phyloP scores from a whole-genome alignment of 2,113 vertebrate genomes.

The Engystomops pustulosus region DNA sequence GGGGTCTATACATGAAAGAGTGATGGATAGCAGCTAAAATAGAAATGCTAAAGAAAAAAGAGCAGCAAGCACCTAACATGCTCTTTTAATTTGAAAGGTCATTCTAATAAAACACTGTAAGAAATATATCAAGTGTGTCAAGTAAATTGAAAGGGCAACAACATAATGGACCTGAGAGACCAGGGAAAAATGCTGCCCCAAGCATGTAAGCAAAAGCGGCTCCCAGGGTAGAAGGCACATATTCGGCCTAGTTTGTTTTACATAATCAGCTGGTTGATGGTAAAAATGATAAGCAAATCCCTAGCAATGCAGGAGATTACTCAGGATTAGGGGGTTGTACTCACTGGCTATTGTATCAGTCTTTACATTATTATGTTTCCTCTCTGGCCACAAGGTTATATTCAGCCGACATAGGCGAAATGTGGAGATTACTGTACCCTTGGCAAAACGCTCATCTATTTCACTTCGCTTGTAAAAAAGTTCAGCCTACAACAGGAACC shows the following conservation, averaged over 20 bases:
- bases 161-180: constrained; percentile 42
- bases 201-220: constrained; percentile 32
- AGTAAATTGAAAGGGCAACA: constrained; percentile 47
- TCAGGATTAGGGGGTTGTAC: constrained; percentile 39
- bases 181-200: constrained; percentile 39
- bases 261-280: constrained; percentile 46
- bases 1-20: neutral
- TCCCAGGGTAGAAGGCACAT: neutral
- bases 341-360: constrained; percentile 37
- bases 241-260: constrained; percentile 47
- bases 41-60: constrained; percentile 26
- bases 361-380: constrained; percentile 50
- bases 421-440: constrained; percentile 25
- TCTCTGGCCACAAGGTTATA: constrained; percentile 45
- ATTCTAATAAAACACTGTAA: constrained; percentile 30
- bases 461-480: constrained; percentile 21
- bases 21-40: neutral
- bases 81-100: constrained; percentile 48
- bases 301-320: constrained; percentile 51
- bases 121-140: constrained; percentile 41
- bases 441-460: constrained; percentile 20
- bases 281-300: constrained; percentile 53
- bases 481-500: neutral
- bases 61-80: neutral
- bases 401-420: constrained; percentile 39